phyloP scores from a whole-genome alignment of 2,888 invertebrate genomes.

The Eupithecia centaureata region DNA sequence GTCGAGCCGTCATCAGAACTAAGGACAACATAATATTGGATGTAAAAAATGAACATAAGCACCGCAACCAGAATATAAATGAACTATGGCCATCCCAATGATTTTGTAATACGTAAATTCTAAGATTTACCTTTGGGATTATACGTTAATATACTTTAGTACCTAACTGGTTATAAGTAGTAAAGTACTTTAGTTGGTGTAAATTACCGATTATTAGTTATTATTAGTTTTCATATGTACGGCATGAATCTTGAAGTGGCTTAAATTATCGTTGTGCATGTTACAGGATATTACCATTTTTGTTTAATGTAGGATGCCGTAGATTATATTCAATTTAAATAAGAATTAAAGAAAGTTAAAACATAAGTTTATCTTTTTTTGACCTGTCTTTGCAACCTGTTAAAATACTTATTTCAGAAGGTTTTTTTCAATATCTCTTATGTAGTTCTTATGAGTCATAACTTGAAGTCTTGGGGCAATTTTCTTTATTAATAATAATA shows the following conservation, averaged over 20 bases:
- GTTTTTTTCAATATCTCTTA: not conserved
- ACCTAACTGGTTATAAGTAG: no score
- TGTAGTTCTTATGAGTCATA: no score
- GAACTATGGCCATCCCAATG: not conserved
- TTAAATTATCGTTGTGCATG: not conserved
- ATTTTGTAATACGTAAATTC: not conserved
- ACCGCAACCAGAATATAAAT: not conserved
- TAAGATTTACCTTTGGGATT: not conserved
- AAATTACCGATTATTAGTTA: no score
- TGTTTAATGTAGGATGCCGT: not conserved
- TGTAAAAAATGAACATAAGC: constrained; percentile 24
- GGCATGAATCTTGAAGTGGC: not conserved
- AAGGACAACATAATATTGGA: constrained; percentile 42
- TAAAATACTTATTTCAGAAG: not conserved
- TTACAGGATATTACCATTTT: not conserved
- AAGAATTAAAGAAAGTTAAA: not conserved
- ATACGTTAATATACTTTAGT: not conserved
- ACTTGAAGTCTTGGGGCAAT: not conserved
- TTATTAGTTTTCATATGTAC: no score
- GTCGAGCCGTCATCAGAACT: constrained; percentile 53
- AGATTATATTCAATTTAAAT: not conserved
- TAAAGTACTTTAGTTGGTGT: no score
- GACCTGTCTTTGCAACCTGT: not conserved
- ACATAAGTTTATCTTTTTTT: not conserved
- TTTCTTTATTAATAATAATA: not conserved